A percentile compares a stretch with the other conserved stretches of the same genome.
Evolutionary conservation across 2,797 vertebrate genomes (phyloP).

Genomic region (Euphonia xanthogaster): DNA sequence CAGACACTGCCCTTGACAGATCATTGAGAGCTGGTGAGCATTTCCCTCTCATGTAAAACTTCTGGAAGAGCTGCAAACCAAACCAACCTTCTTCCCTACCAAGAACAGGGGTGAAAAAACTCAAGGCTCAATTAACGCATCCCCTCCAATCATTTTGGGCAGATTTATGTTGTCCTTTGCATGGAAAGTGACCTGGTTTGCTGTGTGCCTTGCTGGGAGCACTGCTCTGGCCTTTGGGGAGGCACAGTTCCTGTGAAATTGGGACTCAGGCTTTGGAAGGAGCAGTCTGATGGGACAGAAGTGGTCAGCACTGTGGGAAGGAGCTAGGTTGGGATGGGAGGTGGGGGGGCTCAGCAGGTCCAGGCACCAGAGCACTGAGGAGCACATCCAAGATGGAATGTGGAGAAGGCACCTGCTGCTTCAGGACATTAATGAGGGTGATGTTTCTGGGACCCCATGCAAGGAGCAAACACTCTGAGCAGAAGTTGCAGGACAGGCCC

Average conservation of each 20-base stretch:
- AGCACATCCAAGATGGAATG: background rate
- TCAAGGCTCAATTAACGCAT: background rate
- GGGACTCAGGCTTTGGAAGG: background rate
- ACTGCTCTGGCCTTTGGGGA: background rate
- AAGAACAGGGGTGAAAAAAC: background rate
- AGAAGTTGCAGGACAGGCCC: conserved; percentile 4
- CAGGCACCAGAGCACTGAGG: background rate
- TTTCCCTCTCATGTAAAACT: background rate
- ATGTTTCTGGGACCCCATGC: background rate
- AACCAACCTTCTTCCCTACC: background rate
- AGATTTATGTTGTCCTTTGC: background rate
- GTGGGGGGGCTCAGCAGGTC: background rate
- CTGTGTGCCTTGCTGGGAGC: background rate
- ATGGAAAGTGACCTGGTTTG: background rate
- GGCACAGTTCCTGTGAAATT: background rate
- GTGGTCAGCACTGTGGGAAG: background rate
- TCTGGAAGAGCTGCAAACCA: background rate
- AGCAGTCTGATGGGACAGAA: background rate
- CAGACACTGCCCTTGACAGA: conserved; percentile 46
- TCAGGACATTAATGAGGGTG: background rate
- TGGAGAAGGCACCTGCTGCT: background rate
- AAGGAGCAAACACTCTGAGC: background rate
- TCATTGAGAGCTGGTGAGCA: background rate
- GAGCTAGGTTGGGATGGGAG: background rate
- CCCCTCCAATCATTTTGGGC: fast-evolving